Evolutionary conservation across 2,888 invertebrate genomes (phyloP).

Genomic region (Odontomyia ornata): DNA sequence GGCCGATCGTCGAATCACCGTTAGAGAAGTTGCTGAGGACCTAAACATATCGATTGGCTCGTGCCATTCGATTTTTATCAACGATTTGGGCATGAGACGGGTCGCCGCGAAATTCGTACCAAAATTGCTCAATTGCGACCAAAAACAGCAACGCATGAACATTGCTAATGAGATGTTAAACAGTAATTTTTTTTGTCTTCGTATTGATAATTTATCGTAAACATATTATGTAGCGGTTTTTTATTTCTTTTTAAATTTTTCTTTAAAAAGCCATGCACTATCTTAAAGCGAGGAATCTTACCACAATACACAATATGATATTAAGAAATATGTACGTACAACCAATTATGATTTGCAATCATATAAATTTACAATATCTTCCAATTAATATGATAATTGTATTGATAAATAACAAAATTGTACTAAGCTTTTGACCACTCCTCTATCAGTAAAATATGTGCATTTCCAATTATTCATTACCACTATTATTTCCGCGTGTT

Average conservation of each 20-base stretch:
- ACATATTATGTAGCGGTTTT: conserved; percentile 2
- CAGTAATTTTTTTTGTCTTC: no score
- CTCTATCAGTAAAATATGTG: no score
- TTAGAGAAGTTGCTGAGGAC: no score
- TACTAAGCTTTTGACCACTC: conserved; percentile 3
- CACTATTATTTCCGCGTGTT: neutral
- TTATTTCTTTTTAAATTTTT: neutral
- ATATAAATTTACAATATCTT: conserved; percentile 14
- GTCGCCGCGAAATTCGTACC: no score
- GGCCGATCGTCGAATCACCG: no score
- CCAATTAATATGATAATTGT: neutral
- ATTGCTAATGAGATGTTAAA: no score
- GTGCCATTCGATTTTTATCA: no score
- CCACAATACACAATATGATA: conserved; percentile 33
- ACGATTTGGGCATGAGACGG: no score
- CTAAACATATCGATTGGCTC: no score
- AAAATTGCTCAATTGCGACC: no score
- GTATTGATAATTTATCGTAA: conserved; percentile 25
- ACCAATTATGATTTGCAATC: conserved; percentile 30
- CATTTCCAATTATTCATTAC: neutral
- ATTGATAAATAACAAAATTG: conserved; percentile 21
- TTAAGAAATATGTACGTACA: conserved; percentile 13
- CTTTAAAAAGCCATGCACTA: conserved; percentile 36
- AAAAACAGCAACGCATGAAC: no score
- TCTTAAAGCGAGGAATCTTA: conserved; percentile 37